A percentile compares a stretch with the other conserved stretches of the same genome.
Evolutionary conservation across 2,888 invertebrate genomes (phyloP).

Genomic region (Lepidocyrtoides sp.): DNA sequence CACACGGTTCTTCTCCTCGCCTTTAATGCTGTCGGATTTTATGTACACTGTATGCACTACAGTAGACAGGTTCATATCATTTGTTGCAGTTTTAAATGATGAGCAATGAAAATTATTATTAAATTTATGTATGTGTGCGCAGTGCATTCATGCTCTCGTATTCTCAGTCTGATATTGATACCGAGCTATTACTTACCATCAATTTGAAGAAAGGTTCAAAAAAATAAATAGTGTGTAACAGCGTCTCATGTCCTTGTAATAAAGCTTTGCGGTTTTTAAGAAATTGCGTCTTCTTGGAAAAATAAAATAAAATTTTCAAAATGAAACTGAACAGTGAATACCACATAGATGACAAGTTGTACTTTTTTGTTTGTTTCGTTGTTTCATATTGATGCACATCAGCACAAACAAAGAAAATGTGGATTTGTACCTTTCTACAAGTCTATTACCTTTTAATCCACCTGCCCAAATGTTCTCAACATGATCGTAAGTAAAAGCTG

Average conservation of each 20-base stretch:
- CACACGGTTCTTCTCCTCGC: background rate
- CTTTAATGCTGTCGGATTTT: background rate
- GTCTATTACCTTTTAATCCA: constrained; percentile 58
- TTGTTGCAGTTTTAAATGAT: constrained; percentile 24
- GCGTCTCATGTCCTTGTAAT: background rate
- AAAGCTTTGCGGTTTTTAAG: constrained; percentile 1
- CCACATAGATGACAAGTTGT: no score
- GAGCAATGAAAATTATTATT: background rate
- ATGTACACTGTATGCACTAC: background rate
- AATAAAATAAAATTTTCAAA: background rate
- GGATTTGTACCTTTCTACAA: constrained; percentile 42
- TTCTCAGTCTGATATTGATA: constrained; percentile 5
- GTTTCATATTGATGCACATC: no score
- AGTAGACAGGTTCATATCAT: background rate
- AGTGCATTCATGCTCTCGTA: constrained; percentile 15
- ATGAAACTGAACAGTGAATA: no score
- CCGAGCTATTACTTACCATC: background rate
- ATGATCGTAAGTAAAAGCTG: constrained; percentile 27
- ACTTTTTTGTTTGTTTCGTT: no score
- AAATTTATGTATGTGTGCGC: constrained; percentile 13
- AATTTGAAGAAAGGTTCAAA: constrained; percentile 13
- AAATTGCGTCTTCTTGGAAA: background rate
- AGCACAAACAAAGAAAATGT: constrained; percentile 4
- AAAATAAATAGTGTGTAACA: background rate
- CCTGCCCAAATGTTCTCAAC: constrained; percentile 26